phyloP scores from a whole-genome alignment of 2,888 invertebrate genomes.

The Thyatira batis region DNA sequence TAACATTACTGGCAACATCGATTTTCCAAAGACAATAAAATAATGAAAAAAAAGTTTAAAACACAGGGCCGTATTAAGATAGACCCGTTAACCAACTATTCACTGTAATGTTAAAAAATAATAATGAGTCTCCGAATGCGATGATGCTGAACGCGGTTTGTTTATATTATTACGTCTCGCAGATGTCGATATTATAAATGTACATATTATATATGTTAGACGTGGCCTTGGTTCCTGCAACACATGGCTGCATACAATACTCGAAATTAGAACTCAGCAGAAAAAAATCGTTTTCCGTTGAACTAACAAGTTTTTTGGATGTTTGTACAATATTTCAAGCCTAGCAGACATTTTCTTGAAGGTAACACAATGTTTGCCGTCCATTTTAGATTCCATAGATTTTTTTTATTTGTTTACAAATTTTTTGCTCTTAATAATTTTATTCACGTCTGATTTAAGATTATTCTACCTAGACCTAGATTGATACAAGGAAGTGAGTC shows the following conservation, averaged over 20 bases:
- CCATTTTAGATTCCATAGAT: not conserved
- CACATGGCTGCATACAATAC: not conserved
- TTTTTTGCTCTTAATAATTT: not conserved
- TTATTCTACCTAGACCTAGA: conserved; percentile 36
- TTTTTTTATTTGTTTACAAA: not conserved
- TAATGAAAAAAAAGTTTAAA: not conserved
- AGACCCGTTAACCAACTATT: too few species aligned
- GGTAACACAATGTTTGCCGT: not conserved
- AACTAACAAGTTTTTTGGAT: not conserved
- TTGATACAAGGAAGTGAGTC: conserved; percentile 57
- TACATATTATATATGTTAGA: not conserved
- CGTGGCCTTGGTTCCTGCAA: not conserved
- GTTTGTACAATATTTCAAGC: not conserved
- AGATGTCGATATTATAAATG: not conserved
- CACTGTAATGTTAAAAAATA: not conserved
- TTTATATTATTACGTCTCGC: not conserved
- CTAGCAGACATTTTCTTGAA: not conserved
- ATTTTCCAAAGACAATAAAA: not conserved
- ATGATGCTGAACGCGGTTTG: not conserved
- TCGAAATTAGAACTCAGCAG: not conserved
- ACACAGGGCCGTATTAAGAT: not conserved
- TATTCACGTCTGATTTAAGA: not conserved
- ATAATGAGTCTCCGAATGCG: not conserved
- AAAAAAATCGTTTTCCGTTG: not conserved
- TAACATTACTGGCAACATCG: too few species aligned